Conservation (phyloP, 2,888 invertebrate species). For the Nematopogon swammerdamellus region DNA sequence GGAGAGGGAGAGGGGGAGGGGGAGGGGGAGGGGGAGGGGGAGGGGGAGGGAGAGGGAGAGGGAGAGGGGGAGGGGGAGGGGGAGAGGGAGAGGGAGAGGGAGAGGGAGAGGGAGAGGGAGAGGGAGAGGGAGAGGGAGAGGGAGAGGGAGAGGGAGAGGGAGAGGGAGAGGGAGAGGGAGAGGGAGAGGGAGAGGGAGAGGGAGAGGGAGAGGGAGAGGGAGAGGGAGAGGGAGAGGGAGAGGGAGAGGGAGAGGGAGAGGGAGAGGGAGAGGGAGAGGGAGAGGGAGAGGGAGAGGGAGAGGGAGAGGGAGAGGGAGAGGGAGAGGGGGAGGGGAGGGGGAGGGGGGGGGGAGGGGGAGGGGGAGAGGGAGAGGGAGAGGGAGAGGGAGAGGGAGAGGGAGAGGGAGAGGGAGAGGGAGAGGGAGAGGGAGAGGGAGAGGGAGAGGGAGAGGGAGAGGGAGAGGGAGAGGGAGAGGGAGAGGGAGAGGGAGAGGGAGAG, state of each 20-base stretch:
- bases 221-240: background rate
- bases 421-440: background rate
- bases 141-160: constrained; percentile 12
- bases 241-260: constrained; percentile 3
- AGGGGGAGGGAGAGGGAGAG: too few species aligned
- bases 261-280: constrained; percentile 9
- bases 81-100: constrained; percentile 11
- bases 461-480: background rate
- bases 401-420: background rate
- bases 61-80: too few species aligned
- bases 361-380: constrained; percentile 8
- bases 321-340: constrained; percentile 4
- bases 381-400: constrained; percentile 6
- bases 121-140: constrained; percentile 6
- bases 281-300: constrained; percentile 6
- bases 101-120: constrained; percentile 9
- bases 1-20: too few species aligned
- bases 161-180: constrained; percentile 7
- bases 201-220: constrained; percentile 4
- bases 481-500: background rate
- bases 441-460: background rate
- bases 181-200: constrained; percentile 1
- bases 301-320: constrained; percentile 6
- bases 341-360: constrained; percentile 7
- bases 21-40: too few species aligned